A percentile compares a stretch with the other conserved stretches of the same genome.
Evolutionary conservation across 2,113 vertebrate genomes (phyloP).

Genomic region (Eublepharis macularius): DNA sequence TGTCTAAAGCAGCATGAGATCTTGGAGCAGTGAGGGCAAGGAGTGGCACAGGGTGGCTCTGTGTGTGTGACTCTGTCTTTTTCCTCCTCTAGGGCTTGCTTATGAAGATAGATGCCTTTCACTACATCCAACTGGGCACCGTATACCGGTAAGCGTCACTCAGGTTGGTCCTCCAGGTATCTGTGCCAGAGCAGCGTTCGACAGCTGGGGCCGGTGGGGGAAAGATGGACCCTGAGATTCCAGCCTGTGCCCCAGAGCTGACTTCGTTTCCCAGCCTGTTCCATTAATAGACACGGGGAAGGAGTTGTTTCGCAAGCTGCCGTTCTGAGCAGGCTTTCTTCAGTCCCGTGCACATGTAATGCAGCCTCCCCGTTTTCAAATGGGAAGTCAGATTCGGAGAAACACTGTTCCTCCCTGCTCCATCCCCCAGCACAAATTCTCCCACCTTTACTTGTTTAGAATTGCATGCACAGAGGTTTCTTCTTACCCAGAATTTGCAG

Average conservation of each 20-base stretch:
- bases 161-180: not conserved
- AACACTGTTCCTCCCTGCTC: too few relatives aligned
- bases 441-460: too few relatives aligned
- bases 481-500: too few relatives aligned
- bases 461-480: too few relatives aligned
- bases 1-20: not conserved
- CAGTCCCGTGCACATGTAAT: not conserved
- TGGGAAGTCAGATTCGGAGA: too few relatives aligned
- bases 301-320: not conserved
- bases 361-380: too few relatives aligned
- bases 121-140: constrained; percentile 85
- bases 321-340: not conserved
- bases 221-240: not conserved
- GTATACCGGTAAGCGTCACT: constrained; percentile 76
- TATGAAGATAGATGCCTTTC: constrained; percentile 69
- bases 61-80: not conserved
- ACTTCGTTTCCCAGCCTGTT: not conserved
- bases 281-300: not conserved
- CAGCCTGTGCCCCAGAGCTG: not conserved
- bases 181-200: not conserved
- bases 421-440: too few relatives aligned
- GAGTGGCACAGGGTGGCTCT: not conserved
- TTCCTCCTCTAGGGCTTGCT: constrained; percentile 43
- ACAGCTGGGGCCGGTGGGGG: not conserved
- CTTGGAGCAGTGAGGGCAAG: not conserved